Base-by-base conservation (phyloP, 2,113 vertebrate genomes). In the Pachypanchax playfairii region DNA sequence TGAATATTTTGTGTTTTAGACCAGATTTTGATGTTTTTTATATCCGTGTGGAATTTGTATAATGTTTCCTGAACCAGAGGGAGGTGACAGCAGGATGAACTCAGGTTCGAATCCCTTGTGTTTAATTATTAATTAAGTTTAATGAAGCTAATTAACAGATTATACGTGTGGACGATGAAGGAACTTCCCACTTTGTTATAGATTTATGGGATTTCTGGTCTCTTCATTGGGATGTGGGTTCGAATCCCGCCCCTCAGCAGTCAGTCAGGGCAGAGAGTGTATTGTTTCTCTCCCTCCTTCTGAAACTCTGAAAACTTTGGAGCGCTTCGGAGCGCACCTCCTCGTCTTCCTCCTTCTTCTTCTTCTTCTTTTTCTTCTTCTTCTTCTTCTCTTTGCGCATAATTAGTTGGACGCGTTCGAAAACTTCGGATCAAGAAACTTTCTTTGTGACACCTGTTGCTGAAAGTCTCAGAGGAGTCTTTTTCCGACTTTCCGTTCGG, bases 371-470 rank as follows among this genome's bases (percentile, higher is more conserved):
- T n/a, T n/a, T n/a, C n/a, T n/a, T n/a, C 33, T 35, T 12, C 33
- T 11, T 35, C 33, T 35, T 35, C 33, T 12, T 35, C 33, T 35
- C 33, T 12, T 35, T 35, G 33, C 24, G 44, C 42, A 76, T 59
- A 67, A 84, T 68, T 65, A 62, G 28, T n/a, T 75, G 72, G n/a
- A n/a, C n/a, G n/a, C n/a, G n/a, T n/a, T n/a, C n/a, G n/a, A n/a
- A n/a, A n/a, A n/a, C n/a, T n/a, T n/a, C n/a, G n/a, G n/a, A n/a
- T n/a, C n/a, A n/a, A n/a, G n/a, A n/a, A n/a, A n/a, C 62, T 55
- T 47, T 54, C 60, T 76, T 73, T 64, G 22, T 68, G 77, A 85
- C 87, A 89, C 87, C 85, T 89, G 87, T 84, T 87, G 78, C 79
- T 28, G 75, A 67, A 51, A 56, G 15, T 17, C 2, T 17, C 52